phyloP scores from a whole-genome alignment of 2,113 vertebrate species.

The Macheiramphus alcinus region DNA sequence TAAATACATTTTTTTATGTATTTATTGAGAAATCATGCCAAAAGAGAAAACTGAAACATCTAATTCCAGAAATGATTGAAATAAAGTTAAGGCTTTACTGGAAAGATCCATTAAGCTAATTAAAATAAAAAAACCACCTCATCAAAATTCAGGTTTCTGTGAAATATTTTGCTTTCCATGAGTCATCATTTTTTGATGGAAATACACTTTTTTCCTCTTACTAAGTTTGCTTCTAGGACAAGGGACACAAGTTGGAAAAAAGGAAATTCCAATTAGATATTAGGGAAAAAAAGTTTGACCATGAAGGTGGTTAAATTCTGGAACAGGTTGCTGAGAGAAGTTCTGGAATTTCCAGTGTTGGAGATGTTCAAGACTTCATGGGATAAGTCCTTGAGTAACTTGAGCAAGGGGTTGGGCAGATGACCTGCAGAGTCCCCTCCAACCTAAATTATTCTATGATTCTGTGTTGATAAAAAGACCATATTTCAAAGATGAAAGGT shows the following conservation, averaged over 20 bases:
- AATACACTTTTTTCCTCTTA: neutral
- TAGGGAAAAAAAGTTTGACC: neutral
- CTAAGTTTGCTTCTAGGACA: neutral
- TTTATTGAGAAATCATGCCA: neutral
- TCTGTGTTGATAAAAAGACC: neutral
- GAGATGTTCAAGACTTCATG: neutral
- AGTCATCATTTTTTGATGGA: neutral
- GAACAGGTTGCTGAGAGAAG: neutral
- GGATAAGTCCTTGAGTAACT: neutral
- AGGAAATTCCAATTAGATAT: neutral
- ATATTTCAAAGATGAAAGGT: neutral
- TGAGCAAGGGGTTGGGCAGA: neutral
- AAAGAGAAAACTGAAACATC: neutral
- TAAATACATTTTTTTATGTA: neutral
- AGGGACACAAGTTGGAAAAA: neutral
- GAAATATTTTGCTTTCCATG: neutral
- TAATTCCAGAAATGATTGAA: neutral
- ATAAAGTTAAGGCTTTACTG: neutral
- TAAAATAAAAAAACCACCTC: neutral
- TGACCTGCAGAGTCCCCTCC: neutral
- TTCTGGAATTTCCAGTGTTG: neutral
- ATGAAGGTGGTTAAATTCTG: neutral
- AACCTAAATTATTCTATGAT: neutral
- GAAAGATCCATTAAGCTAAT: neutral
- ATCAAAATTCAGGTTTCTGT: neutral